Base-by-base conservation (phyloP, 2,888 invertebrate species). In the Pherbina coryleti region DNA sequence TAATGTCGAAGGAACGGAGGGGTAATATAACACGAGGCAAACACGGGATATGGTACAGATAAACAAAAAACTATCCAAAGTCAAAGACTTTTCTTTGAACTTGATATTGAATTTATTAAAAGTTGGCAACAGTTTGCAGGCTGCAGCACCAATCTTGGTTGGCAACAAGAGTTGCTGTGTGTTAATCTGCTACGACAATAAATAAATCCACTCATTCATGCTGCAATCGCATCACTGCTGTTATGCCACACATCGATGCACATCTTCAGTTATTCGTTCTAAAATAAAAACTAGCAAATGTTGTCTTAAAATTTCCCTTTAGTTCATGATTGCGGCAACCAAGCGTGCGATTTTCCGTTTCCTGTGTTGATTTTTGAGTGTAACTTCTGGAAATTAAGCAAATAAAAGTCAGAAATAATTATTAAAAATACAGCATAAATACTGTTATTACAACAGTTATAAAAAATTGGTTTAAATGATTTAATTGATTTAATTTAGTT, bases 51-150 rank as follows among this genome's bases (percentile, higher is more conserved):
- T 4, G 17, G n/a, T 70, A 31, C 25, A 51, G 28, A 70, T 25
- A 70, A 17, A 28, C 14, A 25, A 70, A 49, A 51, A 70, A 51
- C 8, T 3, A 69, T n/a, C 9, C 3, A 28, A 53, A 53, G 53
- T 17, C 70, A 70, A 51, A 49, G 22, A 53, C 4, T 53, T 51
- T 51, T 53, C 37, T 51, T 70, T 70, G 53, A 70, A 70, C 70
- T 70, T 70, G 70, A 70, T 70, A 28, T 64, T 70, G 17, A 25
- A 70, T 53, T 70, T 70, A 53, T 28, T 51, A 70, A 28, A 22
- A 70, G 70, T 69, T 51, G 69, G 69, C 69, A 69, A 51, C 49
- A 69, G 49, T 17, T 69, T 8, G 28, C n/a, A 64, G 19, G 7
- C 1, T n/a, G n/a, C 37, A 34, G 37, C 25, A 31, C 17, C 28